Evolutionary conservation across 2,888 invertebrate genomes (phyloP), one percentile per base, ranked within the genome.

Genomic region (Aproaerema taeniolella): DNA sequence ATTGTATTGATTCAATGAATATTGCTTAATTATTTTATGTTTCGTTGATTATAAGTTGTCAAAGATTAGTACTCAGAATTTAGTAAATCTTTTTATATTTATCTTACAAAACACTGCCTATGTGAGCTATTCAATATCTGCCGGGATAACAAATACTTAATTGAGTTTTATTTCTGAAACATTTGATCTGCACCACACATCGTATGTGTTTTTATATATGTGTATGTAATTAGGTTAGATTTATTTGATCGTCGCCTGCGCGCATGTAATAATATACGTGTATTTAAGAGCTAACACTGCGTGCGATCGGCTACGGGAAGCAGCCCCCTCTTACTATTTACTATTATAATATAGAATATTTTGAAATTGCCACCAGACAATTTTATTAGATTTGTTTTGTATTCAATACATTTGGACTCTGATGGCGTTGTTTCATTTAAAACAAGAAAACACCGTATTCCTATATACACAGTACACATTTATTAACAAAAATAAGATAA

Each of bases 401-500:
- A 83, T 82, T 83, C 78, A 83, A 82, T 83, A 86, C 77, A 82
- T 79, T 85, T 85, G 79, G 80, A 83, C 78, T 82, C 80, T 73
- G 67, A 71, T 47, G 40, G 43, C 53, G 61, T 62, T 58, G 58
- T 58, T 62, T 67, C 53, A 59, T 58, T 59, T 20, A 9, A n/a
- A n/a, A n/a, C n/a, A n/a, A n/a, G n/a, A n/a, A n/a, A n/a, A n/a
- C n/a, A n/a, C n/a, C n/a, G n/a, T n/a, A n/a, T n/a, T n/a, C n/a
- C n/a, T n/a, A n/a, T n/a, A n/a, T n/a, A n/a, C n/a, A n/a, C n/a
- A n/a, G n/a, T n/a, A n/a, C n/a, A n/a, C n/a, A n/a, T n/a, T n/a
- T n/a, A n/a, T n/a, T n/a, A n/a, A n/a, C n/a, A n/a, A n/a, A n/a
- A n/a, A n/a, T n/a, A n/a, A n/a, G n/a, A n/a, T n/a, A n/a, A n/a